A percentile compares a stretch with the other conserved stretches of the same genome.
Conservation (phyloP, 1,140 invertebrate species). For the Tetramorium simillimum region DNA sequence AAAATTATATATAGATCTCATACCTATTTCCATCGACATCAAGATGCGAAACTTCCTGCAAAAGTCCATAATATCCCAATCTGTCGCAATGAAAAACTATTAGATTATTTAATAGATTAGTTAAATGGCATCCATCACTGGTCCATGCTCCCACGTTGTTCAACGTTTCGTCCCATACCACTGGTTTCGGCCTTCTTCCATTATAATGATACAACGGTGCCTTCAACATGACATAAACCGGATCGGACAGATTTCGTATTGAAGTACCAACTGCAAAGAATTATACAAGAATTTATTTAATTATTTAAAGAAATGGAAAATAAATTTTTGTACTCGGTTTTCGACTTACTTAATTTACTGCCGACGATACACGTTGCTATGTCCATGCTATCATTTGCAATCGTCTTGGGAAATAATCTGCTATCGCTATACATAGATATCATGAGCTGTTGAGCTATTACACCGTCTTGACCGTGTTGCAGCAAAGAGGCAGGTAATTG, state of each 20-base stretch:
- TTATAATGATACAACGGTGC: constrained; percentile 84
- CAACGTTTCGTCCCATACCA: constrained; percentile 89
- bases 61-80: constrained; percentile 92
- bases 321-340: constrained; percentile 15
- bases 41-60: constrained; percentile 88
- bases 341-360: constrained; percentile 86
- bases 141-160: constrained; percentile 89
- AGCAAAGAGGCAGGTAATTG: constrained; percentile 89
- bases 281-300: constrained; percentile 26
- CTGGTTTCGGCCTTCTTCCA: constrained; percentile 86
- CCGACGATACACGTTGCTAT: constrained; percentile 89
- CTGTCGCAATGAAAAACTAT: constrained; percentile 92
- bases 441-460: constrained; percentile 87
- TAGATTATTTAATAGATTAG: constrained; percentile 87
- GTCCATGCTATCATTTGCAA: constrained; percentile 81
- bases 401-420: constrained; percentile 88
- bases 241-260: constrained; percentile 88
- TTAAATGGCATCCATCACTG: constrained; percentile 89
- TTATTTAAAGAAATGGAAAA: constrained; percentile 30
- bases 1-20: constrained; percentile 16
- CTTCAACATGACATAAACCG: constrained; percentile 89
- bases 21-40: constrained; percentile 76
- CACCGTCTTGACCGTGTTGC: constrained; percentile 78
- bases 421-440: constrained; percentile 90
- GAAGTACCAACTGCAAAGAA: constrained; percentile 83